phyloP scores from a whole-genome alignment of 2,797 vertebrate species.

The Galago senegalensis region DNA sequence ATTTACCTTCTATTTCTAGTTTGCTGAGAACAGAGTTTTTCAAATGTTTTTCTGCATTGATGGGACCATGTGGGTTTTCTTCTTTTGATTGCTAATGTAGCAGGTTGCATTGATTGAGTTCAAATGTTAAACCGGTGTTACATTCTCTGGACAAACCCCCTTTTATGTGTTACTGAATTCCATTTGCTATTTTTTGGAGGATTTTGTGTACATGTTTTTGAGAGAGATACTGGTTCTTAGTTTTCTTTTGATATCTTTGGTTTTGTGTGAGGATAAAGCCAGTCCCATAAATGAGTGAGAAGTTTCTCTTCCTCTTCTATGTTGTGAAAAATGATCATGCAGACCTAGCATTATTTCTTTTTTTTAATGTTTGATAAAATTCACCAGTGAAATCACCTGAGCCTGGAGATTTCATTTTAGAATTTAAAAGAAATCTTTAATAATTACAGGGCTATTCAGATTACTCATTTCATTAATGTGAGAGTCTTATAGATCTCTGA shows the following conservation, averaged over 20 bases:
- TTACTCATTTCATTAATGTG: neutral
- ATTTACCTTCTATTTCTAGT: neutral
- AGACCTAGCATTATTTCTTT: neutral
- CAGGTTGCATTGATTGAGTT: neutral
- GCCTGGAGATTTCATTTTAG: neutral
- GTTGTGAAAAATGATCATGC: neutral
- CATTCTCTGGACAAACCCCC: neutral
- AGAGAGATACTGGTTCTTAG: neutral
- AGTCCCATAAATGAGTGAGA: neutral
- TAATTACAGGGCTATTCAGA: neutral
- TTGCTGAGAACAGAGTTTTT: neutral
- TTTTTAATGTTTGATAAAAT: neutral
- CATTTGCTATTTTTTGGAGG: neutral
- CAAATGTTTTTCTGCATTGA: neutral
- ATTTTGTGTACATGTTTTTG: neutral
- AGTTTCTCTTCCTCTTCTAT: neutral
- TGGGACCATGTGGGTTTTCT: neutral
- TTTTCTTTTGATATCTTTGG: neutral
- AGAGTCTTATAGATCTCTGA: neutral
- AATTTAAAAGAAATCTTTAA: neutral
- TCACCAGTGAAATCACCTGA: neutral
- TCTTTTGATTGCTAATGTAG: neutral
- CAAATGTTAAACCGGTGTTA: neutral
- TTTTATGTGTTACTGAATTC: neutral
- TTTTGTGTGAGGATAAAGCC: neutral